phyloP scores from a whole-genome alignment of 2,113 vertebrate genomes.

The Nesogale talazaci region DNA sequence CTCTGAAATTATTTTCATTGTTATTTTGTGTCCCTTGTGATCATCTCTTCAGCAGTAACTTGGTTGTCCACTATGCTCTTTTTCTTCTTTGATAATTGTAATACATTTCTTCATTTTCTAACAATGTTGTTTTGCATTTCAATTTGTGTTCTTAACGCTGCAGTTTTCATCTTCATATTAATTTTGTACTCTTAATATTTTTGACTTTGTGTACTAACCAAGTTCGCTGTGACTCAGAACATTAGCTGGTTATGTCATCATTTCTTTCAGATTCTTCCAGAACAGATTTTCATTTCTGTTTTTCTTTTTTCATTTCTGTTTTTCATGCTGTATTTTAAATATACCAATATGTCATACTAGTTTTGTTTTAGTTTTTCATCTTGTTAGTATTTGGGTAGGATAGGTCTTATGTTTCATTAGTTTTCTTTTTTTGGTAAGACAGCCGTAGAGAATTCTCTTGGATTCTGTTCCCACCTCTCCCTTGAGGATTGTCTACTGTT shows the following conservation, averaged over 20 bases:
- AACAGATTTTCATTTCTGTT: background rate
- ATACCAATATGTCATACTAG: background rate
- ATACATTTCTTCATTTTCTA: background rate
- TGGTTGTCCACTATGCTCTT: background rate
- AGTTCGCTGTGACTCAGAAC: background rate
- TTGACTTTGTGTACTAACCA: background rate
- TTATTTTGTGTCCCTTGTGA: conserved; percentile 6
- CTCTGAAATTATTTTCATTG: background rate
- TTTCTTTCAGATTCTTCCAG: background rate
- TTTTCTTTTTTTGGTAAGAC: background rate
- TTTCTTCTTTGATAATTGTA: background rate
- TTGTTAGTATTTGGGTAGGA: background rate
- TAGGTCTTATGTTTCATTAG: background rate
- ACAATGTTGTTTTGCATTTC: conserved; percentile 16
- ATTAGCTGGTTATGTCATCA: background rate
- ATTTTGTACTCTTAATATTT: conserved; percentile 25
- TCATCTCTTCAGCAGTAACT: background rate
- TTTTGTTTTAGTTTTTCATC: background rate
- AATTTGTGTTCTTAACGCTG: background rate
- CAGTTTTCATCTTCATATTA: conserved; percentile 12
- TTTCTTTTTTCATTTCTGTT: too few relatives aligned
- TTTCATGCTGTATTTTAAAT: background rate
- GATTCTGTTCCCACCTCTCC: background rate
- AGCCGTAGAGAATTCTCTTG: background rate
- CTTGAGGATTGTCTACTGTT: background rate